Percentiles rank a stretch among this genome's conserved stretches.
These are phyloP conservation scores for Threskiornis aethiopicus DNA, from an alignment of 2,797 vertebrate species.

Conservation along the genomic window DNA sequence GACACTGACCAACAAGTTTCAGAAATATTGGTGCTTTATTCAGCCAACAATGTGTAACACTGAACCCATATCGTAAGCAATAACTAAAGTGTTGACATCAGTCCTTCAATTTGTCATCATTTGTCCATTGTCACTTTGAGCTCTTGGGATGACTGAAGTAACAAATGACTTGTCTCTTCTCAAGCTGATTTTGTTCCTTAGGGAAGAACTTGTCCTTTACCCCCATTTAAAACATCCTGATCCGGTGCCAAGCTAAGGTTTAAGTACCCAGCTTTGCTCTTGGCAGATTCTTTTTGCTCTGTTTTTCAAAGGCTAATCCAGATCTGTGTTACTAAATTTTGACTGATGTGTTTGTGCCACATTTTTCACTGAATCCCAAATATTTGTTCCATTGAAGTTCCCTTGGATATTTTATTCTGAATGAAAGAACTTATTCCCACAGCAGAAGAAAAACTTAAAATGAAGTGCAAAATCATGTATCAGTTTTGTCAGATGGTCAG, in stretches of 20 bases:
- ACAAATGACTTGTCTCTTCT: conserved; percentile 51
- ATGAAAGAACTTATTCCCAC: background rate
- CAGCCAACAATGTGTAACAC: background rate
- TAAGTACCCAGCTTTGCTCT: background rate
- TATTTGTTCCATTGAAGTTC: background rate
- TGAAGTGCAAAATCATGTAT: background rate
- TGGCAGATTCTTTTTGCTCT: background rate
- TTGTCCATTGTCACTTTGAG: conserved; percentile 45
- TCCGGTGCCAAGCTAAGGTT: background rate
- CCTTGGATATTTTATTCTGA: background rate
- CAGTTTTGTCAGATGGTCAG: background rate
- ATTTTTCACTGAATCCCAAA: background rate
- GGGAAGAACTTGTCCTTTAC: conserved; percentile 43
- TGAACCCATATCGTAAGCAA: background rate
- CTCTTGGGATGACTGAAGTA: conserved; percentile 31
- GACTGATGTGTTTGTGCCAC: background rate
- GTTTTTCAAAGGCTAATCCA: background rate
- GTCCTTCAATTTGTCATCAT: conserved; percentile 61
- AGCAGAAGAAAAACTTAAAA: background rate
- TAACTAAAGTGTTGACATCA: conserved; percentile 11
- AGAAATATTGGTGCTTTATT: conserved; percentile 5
- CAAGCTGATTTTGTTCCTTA: conserved; percentile 3
- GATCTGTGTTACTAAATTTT: background rate
- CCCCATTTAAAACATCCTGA: conserved; percentile 4
- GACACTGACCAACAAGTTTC: background rate